These are phyloP conservation scores for Oncorhynchus masou DNA, from an alignment of 2,113 vertebrate species.

Conservation along the genomic window DNA sequence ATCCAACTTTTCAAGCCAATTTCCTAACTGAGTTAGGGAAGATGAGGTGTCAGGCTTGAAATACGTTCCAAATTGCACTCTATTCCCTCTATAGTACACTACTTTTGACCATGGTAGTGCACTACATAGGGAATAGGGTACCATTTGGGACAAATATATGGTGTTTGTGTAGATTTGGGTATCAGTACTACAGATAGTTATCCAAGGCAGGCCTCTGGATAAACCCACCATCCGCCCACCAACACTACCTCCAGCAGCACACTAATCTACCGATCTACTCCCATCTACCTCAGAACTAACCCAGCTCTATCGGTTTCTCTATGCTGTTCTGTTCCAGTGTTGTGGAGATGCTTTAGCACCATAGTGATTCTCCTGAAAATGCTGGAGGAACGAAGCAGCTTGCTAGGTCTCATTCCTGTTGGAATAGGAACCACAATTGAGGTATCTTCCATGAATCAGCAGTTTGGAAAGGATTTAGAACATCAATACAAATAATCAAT, in stretches of 20 bases:
- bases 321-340: conserved; percentile 70
- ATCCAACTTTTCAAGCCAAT: background rate
- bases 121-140: background rate
- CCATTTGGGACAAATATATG: background rate
- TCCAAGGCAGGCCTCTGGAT: background rate
- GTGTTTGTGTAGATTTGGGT: no score
- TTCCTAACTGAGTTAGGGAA: no score
- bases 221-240: background rate
- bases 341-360: conserved; percentile 93
- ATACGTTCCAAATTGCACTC: no score
- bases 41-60: no score
- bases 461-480: background rate
- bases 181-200: background rate
- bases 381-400: conserved; percentile 88
- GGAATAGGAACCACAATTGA: conserved; percentile 89
- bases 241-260: background rate
- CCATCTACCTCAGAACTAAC: background rate
- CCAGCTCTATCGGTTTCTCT: background rate
- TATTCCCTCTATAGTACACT: no score
- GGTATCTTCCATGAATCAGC: conserved; percentile 63
- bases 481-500: background rate
- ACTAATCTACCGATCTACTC: background rate
- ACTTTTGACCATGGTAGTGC: no score
- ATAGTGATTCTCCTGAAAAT: conserved; percentile 93
- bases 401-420: conserved; percentile 88